These are phyloP conservation scores for Boulengeromyrus knoepffleri DNA, from an alignment of 2,113 vertebrate genomes.

Conservation along the genomic window DNA sequence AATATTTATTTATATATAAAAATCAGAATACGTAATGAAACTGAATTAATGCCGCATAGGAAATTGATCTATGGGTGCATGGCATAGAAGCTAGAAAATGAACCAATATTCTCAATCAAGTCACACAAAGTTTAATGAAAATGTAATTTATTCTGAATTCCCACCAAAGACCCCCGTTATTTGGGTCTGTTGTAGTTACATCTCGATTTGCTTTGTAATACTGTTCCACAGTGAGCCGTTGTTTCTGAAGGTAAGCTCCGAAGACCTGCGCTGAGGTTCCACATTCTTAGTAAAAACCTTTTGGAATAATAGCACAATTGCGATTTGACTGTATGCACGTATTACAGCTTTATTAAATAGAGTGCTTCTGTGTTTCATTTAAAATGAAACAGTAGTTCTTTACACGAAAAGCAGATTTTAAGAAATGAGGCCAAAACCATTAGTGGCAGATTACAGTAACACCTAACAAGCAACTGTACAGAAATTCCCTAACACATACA, in stretches of 20 bases:
- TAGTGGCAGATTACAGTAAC: neutral
- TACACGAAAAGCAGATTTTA: neutral
- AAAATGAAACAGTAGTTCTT: neutral
- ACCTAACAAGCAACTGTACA: neutral
- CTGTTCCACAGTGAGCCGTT: neutral
- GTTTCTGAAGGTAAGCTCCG: neutral
- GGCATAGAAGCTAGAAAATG: neutral
- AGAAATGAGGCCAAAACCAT: neutral
- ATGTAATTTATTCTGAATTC: neutral
- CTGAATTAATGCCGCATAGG: neutral
- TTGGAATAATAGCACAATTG: neutral
- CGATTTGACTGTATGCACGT: neutral
- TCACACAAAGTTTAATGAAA: neutral
- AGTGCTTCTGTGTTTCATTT: neutral
- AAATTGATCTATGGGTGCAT: neutral
- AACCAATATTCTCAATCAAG: neutral
- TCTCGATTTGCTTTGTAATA: neutral
- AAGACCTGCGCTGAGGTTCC: neutral
- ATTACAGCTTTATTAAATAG: neutral
- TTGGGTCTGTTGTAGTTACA: neutral
- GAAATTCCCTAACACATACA: neutral
- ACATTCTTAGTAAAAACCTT: neutral
- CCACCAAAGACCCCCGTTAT: neutral
- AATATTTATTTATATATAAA: neutral
- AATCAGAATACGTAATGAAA: neutral